phyloP scores from a whole-genome alignment of 2,797 vertebrate species.

The Perodicticus potto region DNA sequence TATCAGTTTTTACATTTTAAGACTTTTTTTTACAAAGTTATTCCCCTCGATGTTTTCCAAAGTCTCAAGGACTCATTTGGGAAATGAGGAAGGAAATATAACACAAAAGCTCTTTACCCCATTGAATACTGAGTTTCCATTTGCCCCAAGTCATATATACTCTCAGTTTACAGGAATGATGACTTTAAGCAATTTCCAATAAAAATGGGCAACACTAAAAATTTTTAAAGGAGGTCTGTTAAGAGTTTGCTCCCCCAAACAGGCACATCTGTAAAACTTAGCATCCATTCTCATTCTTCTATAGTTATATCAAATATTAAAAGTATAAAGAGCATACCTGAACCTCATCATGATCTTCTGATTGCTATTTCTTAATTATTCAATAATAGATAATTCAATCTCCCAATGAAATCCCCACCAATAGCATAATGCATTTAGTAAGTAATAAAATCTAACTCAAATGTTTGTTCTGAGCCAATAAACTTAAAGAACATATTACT shows the following conservation, averaged over 20 bases:
- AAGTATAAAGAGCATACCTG: not conserved
- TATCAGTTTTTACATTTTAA: slow-evolving; percentile 1
- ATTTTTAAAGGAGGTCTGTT: not conserved
- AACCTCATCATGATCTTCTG: not conserved
- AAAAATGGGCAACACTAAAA: not conserved
- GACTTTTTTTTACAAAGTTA: not conserved
- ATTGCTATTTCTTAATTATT: not conserved
- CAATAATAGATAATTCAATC: not conserved
- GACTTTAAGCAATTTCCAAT: not conserved
- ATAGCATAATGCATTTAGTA: not conserved
- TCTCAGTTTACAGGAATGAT: not conserved
- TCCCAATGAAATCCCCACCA: not conserved
- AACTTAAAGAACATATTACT: not conserved
- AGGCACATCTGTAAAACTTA: not conserved
- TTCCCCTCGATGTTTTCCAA: not conserved
- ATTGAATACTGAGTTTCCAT: not conserved
- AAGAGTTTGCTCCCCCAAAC: not conserved
- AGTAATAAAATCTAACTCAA: not conserved
- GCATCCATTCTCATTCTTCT: not conserved
- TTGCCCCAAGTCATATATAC: not conserved
- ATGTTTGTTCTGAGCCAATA: not conserved
- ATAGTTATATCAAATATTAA: not conserved
- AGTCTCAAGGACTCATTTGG: not conserved
- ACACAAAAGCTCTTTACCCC: not conserved
- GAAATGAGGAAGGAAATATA: not conserved